Conservation (phyloP, 1,140 invertebrate species). For the Bilobella aurantiaca region DNA sequence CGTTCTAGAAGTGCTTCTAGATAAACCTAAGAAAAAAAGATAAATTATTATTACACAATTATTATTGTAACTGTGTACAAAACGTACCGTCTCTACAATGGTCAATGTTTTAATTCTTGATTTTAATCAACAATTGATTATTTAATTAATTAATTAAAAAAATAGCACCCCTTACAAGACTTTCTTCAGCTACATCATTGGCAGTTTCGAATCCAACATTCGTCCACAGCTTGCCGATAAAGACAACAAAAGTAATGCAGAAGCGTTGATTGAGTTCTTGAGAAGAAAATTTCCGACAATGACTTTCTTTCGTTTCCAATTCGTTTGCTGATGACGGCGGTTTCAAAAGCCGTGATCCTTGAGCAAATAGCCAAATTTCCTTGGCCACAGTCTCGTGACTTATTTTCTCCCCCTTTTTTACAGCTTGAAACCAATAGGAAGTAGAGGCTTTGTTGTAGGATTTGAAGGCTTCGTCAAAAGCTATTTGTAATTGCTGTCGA, state of each 20-base stretch:
- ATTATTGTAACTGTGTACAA: too few relatives aligned
- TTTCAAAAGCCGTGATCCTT: too few relatives aligned
- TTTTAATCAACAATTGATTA: too few relatives aligned
- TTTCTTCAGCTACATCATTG: neutral
- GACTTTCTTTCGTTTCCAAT: neutral
- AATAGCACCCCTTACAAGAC: too few relatives aligned
- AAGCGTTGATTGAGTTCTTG: neutral
- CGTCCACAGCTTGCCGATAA: slow-evolving; percentile 4
- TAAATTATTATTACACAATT: too few relatives aligned
- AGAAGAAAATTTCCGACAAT: neutral
- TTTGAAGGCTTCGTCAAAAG: neutral
- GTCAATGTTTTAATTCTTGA: too few relatives aligned
- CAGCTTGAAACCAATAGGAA: neutral
- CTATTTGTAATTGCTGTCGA: neutral
- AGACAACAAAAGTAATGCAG: neutral
- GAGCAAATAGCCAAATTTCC: neutral
- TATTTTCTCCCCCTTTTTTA: neutral
- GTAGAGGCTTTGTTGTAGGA: neutral
- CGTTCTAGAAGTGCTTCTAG: neutral
- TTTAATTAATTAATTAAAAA: too few relatives aligned
- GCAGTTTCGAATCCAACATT: neutral
- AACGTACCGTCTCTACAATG: too few relatives aligned
- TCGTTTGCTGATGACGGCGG: neutral
- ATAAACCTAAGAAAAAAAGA: too few relatives aligned
- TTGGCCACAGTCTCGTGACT: neutral